Evolutionary conservation across 2,888 invertebrate genomes (phyloP), one percentile per base, ranked within the genome.

Genomic region (Hyposoter didymator): DNA sequence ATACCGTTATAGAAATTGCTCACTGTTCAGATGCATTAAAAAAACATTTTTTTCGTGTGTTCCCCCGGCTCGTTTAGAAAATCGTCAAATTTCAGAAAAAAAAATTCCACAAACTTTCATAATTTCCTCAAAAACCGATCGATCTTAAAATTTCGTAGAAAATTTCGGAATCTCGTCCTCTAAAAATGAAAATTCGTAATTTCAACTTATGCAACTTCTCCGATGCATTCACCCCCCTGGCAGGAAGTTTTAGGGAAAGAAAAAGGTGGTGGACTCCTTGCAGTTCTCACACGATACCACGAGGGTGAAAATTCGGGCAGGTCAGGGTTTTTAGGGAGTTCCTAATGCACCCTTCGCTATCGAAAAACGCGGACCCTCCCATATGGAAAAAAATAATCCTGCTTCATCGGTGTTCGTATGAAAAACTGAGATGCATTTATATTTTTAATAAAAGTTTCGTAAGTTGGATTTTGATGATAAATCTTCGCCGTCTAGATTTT

Each of bases 271-370:
- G 52, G 19, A 52, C 19, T 19, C 52, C 28, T 22, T 28, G 28
- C 5, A 14, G 59, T 59, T 59, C 59, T 59, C 59, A 59, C 14
- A 28, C 14, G 59, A 28, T 14, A 28, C 14, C 14, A 28, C 3
- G 59, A 28, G 59, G 59, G 59, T 28, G 19, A 55, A 62, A 66
- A 39, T 14, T 66, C 35, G 35, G 64, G 39, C 64, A 66, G 64
- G 64, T 66, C 64, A 66, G 39, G 64, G 19, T 66, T 66, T 35
- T 14, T n/a, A 39, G n/a, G 39, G 35, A 39, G 8, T 66, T 39
- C 6, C 59, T 59, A 59, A 28, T 14, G 59, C 59, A 59, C 59
- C 59, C 59, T 59, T 12, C 59, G 28, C 59, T 5, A 14, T 59
- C 22, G 4, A 28, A 14, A 59, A 28, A 59, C 28, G 14, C 59